Percentiles rank a stretch among this genome's conserved stretches.
phyloP scores from a whole-genome alignment of 2,797 vertebrate species.

The Saguinus oedipus region DNA sequence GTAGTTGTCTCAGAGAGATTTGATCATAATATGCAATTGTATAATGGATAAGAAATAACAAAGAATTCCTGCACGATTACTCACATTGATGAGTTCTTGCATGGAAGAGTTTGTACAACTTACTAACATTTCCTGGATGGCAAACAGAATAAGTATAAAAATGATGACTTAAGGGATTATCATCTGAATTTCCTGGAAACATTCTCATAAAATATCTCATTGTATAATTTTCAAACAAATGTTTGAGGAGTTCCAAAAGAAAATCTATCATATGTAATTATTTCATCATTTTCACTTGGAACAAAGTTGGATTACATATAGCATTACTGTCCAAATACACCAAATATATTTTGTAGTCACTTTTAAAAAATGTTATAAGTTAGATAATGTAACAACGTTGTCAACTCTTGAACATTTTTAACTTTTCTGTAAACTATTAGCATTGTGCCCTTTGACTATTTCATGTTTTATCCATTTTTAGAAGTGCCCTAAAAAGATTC shows the following conservation, averaged over 20 bases:
- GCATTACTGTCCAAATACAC: neutral
- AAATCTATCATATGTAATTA: neutral
- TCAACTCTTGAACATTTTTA: neutral
- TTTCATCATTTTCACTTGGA: neutral
- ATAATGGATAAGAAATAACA: slow-evolving; percentile 10
- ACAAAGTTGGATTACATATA: neutral
- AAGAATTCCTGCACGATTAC: neutral
- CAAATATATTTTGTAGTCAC: neutral
- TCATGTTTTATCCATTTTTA: neutral
- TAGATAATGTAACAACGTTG: neutral
- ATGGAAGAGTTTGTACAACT: neutral
- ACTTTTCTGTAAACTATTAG: neutral
- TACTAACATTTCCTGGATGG: slow-evolving; percentile 2
- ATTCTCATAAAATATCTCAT: neutral
- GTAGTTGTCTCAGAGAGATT: neutral
- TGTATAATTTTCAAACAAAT: slow-evolving; percentile 5
- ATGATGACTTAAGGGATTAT: neutral
- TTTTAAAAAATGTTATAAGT: neutral
- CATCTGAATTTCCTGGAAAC: neutral
- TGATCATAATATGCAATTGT: neutral
- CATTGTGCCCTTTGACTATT: neutral
- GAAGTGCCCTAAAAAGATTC: neutral
- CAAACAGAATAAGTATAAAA: neutral
- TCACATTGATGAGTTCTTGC: neutral
- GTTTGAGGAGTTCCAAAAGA: neutral